Base-by-base conservation (phyloP, 2,888 invertebrate genomes). In the Antheraea yamamai region DNA sequence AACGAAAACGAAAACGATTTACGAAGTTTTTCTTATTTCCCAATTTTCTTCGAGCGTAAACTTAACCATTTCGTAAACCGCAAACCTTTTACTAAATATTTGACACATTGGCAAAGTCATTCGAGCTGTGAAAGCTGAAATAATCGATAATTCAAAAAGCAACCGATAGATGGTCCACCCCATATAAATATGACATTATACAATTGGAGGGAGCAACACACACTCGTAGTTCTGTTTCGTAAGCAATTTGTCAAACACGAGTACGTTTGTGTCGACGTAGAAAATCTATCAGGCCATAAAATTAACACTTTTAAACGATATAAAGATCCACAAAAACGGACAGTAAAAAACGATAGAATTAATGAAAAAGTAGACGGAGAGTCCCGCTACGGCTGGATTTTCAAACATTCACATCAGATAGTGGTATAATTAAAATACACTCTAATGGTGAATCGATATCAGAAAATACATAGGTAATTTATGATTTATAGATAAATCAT, bases 271-370 rank as follows among this genome's bases (percentile, higher is more conserved):
- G 39, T 70, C 20, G 70, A 3, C n/a, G 39, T n/a, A 70, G 20
- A 16, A 35, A 39, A 20, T 68, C 39, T 70, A 70, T 70, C 70
- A n/a, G 70, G 39, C 39, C 10, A 39, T 70, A 70, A 39, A 70
- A 70, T 70, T 70, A 70, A 70, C 70, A 70, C 70, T 70, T 70
- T 39, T 39, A 70, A 39, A 70, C 35, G 39, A 12, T 26, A 70
- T 70, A 39, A 70, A 70, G 23, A 35, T 20, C 7, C 39, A 70
- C 70, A 39, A 39, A 70, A n/a, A 39, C 35, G 39, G 8, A 39
- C 39, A 70, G 39, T 70, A 70, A 20, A 70, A 70, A 20, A 39
- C n/a, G 18, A 70, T 70, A 70, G 20, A 7, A 0, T 66, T 70
- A 70, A 39, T 70, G 39, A 39, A 70, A 70, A 66, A 66, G 4